Percentiles rank a stretch among this genome's conserved stretches.
phyloP scores from a whole-genome alignment of 2,888 invertebrate genomes.

The Tetrapedia diversipes region DNA sequence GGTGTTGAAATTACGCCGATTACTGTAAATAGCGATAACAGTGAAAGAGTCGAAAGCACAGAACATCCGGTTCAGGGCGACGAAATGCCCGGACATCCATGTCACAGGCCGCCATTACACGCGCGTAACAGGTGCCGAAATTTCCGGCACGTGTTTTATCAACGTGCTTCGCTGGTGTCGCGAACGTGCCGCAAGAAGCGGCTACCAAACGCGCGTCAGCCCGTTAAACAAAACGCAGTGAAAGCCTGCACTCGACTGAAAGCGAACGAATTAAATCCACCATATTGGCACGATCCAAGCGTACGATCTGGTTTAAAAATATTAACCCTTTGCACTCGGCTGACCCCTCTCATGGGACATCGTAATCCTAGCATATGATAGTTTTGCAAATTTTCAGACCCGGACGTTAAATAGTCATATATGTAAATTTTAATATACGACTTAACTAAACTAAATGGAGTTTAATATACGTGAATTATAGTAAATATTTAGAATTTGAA shows the following conservation, averaged over 20 bases:
- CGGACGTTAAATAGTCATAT: too few relatives aligned
- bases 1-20: too few relatives aligned
- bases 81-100: not conserved
- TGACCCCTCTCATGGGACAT: too few relatives aligned
- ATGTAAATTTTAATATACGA: too few relatives aligned
- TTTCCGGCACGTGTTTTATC: slow-evolving; percentile 68
- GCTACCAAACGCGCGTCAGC: slow-evolving; percentile 2
- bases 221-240: slow-evolving; percentile 30
- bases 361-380: too few relatives aligned
- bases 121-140: slow-evolving; percentile 72
- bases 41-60: not conserved
- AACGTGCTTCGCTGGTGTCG: slow-evolving; percentile 64
- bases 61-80: not conserved
- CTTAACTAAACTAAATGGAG: too few relatives aligned
- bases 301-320: too few relatives aligned
- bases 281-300: too few relatives aligned
- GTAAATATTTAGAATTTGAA: too few relatives aligned
- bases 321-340: too few relatives aligned
- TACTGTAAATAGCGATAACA: not conserved
- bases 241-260: slow-evolving; percentile 8
- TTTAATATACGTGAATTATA: too few relatives aligned
- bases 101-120: not conserved
- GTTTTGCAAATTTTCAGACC: too few relatives aligned
- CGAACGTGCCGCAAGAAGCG: slow-evolving; percentile 61
- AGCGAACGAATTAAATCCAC: slow-evolving; percentile 12